Conservation (phyloP, 2,113 vertebrate genomes). For the Aphelocoma coerulescens region DNA sequence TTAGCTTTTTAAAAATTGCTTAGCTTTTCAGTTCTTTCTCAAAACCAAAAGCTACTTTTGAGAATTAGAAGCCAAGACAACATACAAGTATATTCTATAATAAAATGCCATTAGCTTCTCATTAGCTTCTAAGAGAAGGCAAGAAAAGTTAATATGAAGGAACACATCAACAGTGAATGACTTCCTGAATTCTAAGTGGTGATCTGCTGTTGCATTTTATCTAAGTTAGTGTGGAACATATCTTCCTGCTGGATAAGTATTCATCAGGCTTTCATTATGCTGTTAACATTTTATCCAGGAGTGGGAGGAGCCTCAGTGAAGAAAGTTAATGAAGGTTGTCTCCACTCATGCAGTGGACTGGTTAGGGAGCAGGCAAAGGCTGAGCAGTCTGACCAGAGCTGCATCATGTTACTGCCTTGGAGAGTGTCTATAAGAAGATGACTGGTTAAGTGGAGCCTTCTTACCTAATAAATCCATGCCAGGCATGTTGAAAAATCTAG, state of each 20-base stretch:
- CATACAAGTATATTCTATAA: background rate
- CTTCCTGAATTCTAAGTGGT: background rate
- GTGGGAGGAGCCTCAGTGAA: background rate
- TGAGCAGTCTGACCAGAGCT: background rate
- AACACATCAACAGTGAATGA: background rate
- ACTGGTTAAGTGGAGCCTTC: background rate
- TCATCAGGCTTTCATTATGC: background rate
- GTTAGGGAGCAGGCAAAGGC: background rate
- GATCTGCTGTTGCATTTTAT: background rate
- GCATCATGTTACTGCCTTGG: background rate
- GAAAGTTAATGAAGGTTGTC: background rate
- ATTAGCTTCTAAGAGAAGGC: background rate
- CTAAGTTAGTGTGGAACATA: background rate
- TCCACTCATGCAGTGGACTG: background rate
- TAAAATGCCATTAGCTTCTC: background rate
- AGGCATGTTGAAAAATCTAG: background rate
- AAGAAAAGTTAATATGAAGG: background rate
- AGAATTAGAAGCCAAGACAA: background rate
- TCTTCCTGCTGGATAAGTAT: background rate
- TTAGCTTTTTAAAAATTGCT: background rate
- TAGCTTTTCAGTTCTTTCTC: background rate
- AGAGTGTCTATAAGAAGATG: background rate
- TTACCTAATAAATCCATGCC: background rate
- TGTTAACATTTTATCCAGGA: background rate
- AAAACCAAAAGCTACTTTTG: background rate